phyloP scores from a whole-genome alignment of 2,113 vertebrate species.

The Reinhardtius hippoglossoides region DNA sequence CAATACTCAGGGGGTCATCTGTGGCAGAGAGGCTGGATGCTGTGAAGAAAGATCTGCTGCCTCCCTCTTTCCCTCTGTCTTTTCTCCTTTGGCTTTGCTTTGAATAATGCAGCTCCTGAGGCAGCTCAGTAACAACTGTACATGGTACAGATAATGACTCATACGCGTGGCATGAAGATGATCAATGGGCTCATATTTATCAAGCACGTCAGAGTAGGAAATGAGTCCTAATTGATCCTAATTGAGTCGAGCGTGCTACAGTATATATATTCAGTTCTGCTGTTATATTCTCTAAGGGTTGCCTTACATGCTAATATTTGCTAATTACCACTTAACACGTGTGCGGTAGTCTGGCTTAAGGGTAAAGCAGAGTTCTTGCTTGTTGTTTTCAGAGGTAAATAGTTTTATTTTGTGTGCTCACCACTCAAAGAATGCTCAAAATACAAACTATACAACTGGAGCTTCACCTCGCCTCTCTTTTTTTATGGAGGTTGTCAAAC shows the following conservation, averaged over 20 bases:
- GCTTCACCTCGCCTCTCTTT: too few relatives aligned
- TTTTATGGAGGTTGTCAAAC: too few relatives aligned
- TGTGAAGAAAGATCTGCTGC: constrained; percentile 46
- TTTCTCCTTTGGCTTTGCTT: background rate
- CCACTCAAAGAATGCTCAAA: too few relatives aligned
- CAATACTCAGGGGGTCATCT: constrained; percentile 73
- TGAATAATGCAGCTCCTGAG: constrained; percentile 5
- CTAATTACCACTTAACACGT: too few relatives aligned
- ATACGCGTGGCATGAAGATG: constrained; percentile 1
- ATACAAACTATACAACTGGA: too few relatives aligned
- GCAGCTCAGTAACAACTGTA: background rate
- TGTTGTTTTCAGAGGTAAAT: too few relatives aligned
- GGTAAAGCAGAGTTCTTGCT: too few relatives aligned
- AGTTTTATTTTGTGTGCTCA: too few relatives aligned
- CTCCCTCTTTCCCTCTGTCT: constrained; percentile 21
- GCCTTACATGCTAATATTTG: background rate
- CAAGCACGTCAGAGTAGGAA: background rate
- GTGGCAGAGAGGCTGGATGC: constrained; percentile 51
- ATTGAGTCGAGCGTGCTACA: background rate
- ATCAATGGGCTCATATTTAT: constrained; percentile 20
- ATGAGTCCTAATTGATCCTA: background rate
- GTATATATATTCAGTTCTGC: background rate
- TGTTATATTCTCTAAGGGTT: too few relatives aligned
- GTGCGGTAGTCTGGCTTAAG: too few relatives aligned
- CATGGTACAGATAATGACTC: constrained; percentile 12